Evolutionary conservation across 2,797 vertebrate species (phyloP).

Genomic region (Siniperca obscura): DNA sequence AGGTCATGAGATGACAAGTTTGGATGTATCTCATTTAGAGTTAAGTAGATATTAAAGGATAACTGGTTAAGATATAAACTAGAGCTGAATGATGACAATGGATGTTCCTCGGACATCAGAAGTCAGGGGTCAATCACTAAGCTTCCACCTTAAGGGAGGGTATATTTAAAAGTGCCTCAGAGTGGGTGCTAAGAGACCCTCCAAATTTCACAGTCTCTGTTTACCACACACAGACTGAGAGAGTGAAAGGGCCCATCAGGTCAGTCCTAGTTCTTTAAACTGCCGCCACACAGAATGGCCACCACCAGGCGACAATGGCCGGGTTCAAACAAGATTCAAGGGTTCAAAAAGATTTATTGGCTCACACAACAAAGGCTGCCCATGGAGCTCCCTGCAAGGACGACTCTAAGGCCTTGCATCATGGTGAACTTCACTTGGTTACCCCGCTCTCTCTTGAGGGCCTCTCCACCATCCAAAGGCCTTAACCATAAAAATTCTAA

Average conservation of each 20-base stretch:
- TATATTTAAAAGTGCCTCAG: constrained; percentile 62
- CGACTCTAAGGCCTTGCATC: constrained; percentile 62
- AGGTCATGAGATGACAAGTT: not conserved
- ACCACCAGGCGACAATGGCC: constrained; percentile 74
- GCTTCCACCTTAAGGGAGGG: constrained; percentile 47
- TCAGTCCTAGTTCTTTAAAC: constrained; percentile 78
- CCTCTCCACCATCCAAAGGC: constrained; percentile 71
- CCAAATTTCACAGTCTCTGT: constrained; percentile 64
- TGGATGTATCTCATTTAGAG: not conserved
- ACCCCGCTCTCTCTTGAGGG: constrained; percentile 72
- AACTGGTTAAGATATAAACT: not conserved
- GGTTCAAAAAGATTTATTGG: constrained; percentile 81
- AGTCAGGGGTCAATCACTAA: constrained; percentile 52
- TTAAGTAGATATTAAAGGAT: constrained; percentile 18
- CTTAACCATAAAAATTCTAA: constrained; percentile 80
- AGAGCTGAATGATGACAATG: constrained; percentile 5
- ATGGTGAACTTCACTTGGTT: constrained; percentile 73
- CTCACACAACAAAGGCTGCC: constrained; percentile 78
- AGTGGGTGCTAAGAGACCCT: constrained; percentile 64
- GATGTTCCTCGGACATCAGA: constrained; percentile 19
- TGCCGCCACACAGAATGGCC: constrained; percentile 74
- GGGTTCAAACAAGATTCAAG: constrained; percentile 65
- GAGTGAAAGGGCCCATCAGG: constrained; percentile 74
- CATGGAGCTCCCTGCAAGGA: constrained; percentile 69
- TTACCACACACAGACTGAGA: constrained; percentile 77